Evolutionary conservation across 1,140 invertebrate species (phyloP).

Genomic region (Elymnias hypermnestra): DNA sequence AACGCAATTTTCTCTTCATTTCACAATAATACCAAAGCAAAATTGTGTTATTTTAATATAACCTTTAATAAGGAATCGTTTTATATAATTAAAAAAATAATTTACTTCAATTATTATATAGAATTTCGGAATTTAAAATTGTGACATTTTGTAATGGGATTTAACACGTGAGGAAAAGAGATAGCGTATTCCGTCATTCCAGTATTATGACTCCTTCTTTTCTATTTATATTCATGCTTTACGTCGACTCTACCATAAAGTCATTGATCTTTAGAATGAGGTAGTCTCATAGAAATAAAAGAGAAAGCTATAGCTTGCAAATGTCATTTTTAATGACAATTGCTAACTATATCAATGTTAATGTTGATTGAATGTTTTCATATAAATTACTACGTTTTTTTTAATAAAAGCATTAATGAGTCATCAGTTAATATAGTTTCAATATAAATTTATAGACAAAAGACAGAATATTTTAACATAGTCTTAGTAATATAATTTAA

Average conservation of each 20-base stretch:
- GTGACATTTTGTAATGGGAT: constrained; percentile 10
- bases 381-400: too few species aligned
- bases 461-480: too few species aligned
- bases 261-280: constrained; percentile 12
- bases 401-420: too few species aligned
- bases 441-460: too few species aligned
- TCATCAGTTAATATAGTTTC: too few species aligned
- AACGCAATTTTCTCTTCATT: neutral
- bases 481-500: too few species aligned
- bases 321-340: too few species aligned
- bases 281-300: constrained; percentile 5
- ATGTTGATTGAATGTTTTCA: too few species aligned
- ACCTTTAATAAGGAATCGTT: neutral
- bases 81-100: too few species aligned
- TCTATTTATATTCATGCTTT: constrained; percentile 5
- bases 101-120: neutral
- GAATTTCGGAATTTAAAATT: neutral
- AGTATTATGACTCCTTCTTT: neutral
- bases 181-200: constrained; percentile 10
- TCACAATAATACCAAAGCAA: too few species aligned
- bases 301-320: neutral
- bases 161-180: constrained; percentile 27
- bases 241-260: constrained; percentile 2
- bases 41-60: neutral
- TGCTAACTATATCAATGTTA: too few species aligned